A percentile compares a stretch with the other conserved stretches of the same genome.
phyloP scores from a whole-genome alignment of 2,888 invertebrate genomes.

The Lordiphosa fenestrarum region DNA sequence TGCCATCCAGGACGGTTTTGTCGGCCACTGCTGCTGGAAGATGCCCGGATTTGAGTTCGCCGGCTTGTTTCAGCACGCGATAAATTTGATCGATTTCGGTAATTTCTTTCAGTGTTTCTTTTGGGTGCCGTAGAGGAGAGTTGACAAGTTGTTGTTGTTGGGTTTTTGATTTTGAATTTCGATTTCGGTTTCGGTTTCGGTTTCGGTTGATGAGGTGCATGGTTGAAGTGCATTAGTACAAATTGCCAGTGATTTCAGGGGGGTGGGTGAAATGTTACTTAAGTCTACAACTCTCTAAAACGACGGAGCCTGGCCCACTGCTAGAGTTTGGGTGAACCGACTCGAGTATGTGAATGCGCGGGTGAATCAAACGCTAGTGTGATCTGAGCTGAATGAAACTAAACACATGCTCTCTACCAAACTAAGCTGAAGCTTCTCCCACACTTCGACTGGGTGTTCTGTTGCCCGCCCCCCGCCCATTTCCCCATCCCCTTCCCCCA shows the following conservation, averaged over 20 bases:
- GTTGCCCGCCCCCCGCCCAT: too few species aligned
- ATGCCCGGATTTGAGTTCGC: constrained; percentile 87
- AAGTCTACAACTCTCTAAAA: too few species aligned
- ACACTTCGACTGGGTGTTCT: background rate
- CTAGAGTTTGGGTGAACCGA: too few species aligned
- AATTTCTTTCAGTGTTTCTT: constrained; percentile 69
- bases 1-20: constrained; percentile 76
- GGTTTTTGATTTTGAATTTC: constrained; percentile 27
- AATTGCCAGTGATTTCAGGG: constrained; percentile 48
- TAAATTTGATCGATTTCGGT: constrained; percentile 93
- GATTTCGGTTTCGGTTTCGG: constrained; percentile 32
- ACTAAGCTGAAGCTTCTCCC: background rate
- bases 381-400: too few species aligned
- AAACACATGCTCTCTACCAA: background rate
- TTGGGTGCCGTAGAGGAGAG: constrained; percentile 50
- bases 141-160: constrained; percentile 44
- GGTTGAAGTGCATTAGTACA: constrained; percentile 68
- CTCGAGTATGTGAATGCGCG: background rate
- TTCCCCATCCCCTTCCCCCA: constrained; percentile 62
- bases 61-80: constrained; percentile 96
- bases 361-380: constrained; percentile 3
- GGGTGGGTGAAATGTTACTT: constrained; percentile 3
- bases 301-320: background rate
- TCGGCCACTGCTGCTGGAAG: constrained; percentile 76
- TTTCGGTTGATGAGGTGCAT: constrained; percentile 32